Evolutionary conservation across 2,888 invertebrate genomes (phyloP).

Genomic region (Aplocera efformata): DNA sequence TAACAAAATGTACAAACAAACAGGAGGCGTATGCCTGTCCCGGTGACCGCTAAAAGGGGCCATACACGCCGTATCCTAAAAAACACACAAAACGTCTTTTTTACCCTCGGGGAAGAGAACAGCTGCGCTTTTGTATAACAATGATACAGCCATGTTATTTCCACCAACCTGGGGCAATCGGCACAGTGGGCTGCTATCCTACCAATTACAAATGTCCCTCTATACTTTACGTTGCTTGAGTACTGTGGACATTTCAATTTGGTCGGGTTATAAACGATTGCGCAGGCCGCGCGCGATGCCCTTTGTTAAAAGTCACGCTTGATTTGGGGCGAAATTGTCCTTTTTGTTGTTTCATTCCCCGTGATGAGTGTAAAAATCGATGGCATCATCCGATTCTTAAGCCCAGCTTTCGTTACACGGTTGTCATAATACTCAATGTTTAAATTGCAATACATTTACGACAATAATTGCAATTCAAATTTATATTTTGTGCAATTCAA

Average conservation of each 20-base stretch:
- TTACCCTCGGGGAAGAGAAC: conserved; percentile 74
- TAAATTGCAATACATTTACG: conserved; percentile 2
- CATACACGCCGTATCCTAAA: conserved; percentile 55
- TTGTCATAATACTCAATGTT: conserved; percentile 28
- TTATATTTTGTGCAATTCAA: conserved; percentile 18
- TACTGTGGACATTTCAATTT: conserved; percentile 34
- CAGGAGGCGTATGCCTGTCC: conserved; percentile 57
- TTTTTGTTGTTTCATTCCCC: conserved; percentile 72
- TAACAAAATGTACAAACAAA: conserved; percentile 47
- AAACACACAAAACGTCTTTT: conserved; percentile 71
- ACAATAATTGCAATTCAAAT: conserved; percentile 36
- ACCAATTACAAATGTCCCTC: conserved; percentile 35
- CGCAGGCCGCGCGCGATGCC: conserved; percentile 57
- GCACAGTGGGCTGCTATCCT: conserved; percentile 52
- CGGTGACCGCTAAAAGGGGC: conserved; percentile 72
- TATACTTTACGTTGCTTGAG: conserved; percentile 14
- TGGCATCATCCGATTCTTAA: conserved; percentile 39
- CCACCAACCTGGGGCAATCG: conserved; percentile 69
- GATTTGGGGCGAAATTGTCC: conserved; percentile 74
- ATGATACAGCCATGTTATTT: conserved; percentile 76
- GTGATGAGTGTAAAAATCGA: conserved; percentile 71
- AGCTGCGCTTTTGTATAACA: conserved; percentile 77
- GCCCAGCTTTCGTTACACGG: conserved; percentile 26
- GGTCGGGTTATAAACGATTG: conserved; percentile 54
- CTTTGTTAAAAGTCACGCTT: conserved; percentile 76